phyloP scores from a whole-genome alignment of 2,797 vertebrate species.

The Xiphophorus birchmanni region DNA sequence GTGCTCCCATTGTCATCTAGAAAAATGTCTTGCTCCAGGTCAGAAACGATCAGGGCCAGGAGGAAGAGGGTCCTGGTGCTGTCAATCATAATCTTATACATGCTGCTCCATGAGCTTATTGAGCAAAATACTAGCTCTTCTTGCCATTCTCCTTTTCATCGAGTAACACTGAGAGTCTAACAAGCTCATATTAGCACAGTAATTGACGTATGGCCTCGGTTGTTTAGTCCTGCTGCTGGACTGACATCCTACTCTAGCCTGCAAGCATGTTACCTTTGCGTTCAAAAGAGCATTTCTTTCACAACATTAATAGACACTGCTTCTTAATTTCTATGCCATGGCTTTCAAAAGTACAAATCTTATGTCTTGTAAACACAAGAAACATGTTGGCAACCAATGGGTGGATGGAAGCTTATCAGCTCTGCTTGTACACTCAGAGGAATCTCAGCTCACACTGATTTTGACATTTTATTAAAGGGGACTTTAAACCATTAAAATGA shows the following conservation, averaged over 20 bases:
- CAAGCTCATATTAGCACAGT: neutral
- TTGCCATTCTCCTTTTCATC: neutral
- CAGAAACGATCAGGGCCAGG: no score
- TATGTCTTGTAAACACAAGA: neutral
- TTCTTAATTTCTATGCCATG: neutral
- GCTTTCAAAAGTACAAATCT: neutral
- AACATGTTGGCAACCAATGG: neutral
- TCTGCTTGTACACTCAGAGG: neutral
- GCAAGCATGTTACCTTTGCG: neutral
- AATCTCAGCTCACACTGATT: neutral
- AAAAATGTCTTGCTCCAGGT: no score
- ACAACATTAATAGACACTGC: neutral
- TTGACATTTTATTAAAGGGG: neutral
- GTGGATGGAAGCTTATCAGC: neutral
- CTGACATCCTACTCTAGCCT: neutral
- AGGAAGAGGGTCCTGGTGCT: no score
- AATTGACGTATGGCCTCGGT: neutral
- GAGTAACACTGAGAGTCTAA: neutral
- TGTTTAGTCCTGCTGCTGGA: neutral
- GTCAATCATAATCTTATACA: no score
- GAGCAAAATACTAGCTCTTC: neutral
- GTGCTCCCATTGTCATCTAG: no score
- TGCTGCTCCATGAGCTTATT: neutral
- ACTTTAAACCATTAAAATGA: neutral
- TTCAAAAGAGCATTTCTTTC: neutral